Conservation (phyloP, 2,113 vertebrate genomes). For the Hippopotamus amphibius region DNA sequence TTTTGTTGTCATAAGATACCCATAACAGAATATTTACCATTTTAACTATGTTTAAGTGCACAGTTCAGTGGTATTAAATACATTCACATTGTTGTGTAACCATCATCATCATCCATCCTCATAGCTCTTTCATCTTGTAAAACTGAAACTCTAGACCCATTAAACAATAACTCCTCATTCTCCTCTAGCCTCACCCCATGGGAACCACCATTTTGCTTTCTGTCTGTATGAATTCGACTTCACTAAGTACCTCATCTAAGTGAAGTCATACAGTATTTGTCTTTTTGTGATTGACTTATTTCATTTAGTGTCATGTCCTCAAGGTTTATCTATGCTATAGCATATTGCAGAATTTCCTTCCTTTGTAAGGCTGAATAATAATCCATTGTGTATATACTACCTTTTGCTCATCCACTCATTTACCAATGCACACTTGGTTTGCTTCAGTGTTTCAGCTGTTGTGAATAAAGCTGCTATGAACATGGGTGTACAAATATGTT, state of each 20-base stretch:
- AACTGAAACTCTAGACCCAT: background rate
- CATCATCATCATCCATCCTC: background rate
- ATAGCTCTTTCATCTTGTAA: background rate
- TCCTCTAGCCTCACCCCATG: background rate
- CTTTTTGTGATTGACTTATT: background rate
- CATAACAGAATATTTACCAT: background rate
- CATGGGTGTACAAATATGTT: background rate
- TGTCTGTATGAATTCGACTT: background rate
- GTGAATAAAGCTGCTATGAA: background rate
- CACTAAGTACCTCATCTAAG: background rate
- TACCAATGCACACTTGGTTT: background rate
- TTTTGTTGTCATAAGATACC: background rate
- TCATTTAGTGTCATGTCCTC: background rate
- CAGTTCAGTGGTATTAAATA: background rate
- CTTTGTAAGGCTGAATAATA: background rate
- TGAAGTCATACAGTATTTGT: background rate
- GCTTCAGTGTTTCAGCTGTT: background rate
- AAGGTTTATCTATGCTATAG: background rate
- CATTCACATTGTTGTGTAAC: background rate
- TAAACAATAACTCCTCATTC: background rate
- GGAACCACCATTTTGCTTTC: background rate
- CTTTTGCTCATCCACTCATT: background rate
- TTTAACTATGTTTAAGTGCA: background rate
- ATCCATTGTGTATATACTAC: background rate
- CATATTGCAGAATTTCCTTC: background rate